A percentile compares a stretch with the other conserved stretches of the same genome.
phyloP scores from a whole-genome alignment of 2,797 vertebrate species.

The Pelodytes ibericus region DNA sequence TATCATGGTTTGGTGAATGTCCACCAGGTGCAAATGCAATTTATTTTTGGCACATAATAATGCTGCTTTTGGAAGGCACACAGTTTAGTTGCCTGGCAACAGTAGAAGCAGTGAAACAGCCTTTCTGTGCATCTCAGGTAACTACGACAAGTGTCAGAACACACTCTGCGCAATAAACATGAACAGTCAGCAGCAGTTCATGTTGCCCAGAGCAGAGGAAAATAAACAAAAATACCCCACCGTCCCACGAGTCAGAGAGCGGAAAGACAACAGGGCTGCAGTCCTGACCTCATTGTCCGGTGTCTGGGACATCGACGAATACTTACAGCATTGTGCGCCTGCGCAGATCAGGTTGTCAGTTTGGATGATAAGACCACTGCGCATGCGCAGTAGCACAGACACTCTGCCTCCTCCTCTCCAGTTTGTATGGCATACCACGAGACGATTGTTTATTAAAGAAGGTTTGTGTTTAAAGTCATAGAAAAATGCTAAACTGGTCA shows the following conservation, averaged over 20 bases:
- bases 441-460: no score
- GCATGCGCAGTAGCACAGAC: no score
- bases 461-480: no score
- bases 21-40: constrained; percentile 44
- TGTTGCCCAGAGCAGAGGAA: background rate
- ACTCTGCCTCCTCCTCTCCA: no score
- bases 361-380: no score
- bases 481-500: no score
- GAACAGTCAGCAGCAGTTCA: background rate
- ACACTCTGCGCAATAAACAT: constrained; percentile 9
- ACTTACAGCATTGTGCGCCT: no score
- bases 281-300: no score
- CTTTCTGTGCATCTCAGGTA: constrained; percentile 40
- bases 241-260: background rate
- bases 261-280: no score
- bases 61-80: constrained; percentile 15
- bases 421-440: no score
- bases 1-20: constrained; percentile 5
- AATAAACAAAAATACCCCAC: background rate
- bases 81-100: constrained; percentile 48
- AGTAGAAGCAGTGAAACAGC: constrained; percentile 32
- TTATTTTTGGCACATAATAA: constrained; percentile 53
- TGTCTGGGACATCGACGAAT: no score
- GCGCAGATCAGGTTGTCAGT: no score
- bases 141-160: constrained; percentile 12